These are phyloP conservation scores for Eilema sororculum DNA, from an alignment of 2,888 invertebrate genomes.

Conservation along the genomic window DNA sequence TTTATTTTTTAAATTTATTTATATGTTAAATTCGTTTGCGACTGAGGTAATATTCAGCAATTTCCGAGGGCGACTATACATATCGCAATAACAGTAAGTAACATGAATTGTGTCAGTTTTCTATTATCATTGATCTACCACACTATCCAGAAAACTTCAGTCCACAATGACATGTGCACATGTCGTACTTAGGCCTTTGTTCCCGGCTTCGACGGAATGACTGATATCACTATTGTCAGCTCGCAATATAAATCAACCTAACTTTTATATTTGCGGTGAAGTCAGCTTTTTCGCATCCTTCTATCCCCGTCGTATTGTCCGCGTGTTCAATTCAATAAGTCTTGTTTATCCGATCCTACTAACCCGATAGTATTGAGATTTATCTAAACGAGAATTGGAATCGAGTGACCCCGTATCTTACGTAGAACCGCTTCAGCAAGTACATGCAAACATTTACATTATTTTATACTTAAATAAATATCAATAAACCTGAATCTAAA, in stretches of 20 bases:
- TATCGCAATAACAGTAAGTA: not conserved
- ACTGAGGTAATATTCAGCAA: too few relatives aligned
- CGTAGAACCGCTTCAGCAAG: conserved; percentile 38
- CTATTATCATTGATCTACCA: conserved; percentile 30
- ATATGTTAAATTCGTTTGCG: too few relatives aligned
- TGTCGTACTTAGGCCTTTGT: conserved; percentile 15
- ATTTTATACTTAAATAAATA: too few relatives aligned
- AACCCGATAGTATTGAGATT: conserved; percentile 34
- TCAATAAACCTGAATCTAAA: too few relatives aligned
- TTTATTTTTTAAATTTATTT: too few relatives aligned
- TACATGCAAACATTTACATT: conserved; percentile 26
- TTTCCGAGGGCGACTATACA: too few relatives aligned
- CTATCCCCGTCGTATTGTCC: conserved; percentile 39
- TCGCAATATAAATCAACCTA: conserved; percentile 47
- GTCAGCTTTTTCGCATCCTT: conserved; percentile 37
- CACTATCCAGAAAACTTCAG: conserved; percentile 29
- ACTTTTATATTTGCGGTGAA: conserved; percentile 42
- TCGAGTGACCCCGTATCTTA: conserved; percentile 38
- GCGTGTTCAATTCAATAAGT: conserved; percentile 48
- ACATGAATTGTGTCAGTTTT: conserved; percentile 11
- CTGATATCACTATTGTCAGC: conserved; percentile 42
- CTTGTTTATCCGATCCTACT: conserved; percentile 45
- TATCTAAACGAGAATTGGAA: conserved; percentile 50
- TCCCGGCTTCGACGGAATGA: conserved; percentile 14
- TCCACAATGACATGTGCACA: conserved; percentile 20